Evolutionary conservation across 2,888 invertebrate genomes (phyloP), one percentile per base, ranked within the genome.

Genomic region (Synergus japonicus): DNA sequence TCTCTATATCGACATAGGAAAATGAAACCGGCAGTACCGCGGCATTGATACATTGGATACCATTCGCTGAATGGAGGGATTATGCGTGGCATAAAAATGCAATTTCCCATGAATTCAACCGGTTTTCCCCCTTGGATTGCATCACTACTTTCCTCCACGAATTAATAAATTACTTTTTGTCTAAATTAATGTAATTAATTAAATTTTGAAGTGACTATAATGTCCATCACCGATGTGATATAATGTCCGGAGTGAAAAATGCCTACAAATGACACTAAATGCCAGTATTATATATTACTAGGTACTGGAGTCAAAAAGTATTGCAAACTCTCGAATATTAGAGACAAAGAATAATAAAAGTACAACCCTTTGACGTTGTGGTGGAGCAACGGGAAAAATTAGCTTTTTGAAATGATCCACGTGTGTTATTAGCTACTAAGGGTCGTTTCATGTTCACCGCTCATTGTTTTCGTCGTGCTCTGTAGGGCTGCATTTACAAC

Each of bases 51-150:
- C 90, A 91, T 91, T 89, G 86, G 83, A 85, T 84, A 85, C 89
- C 89, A 89, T 91, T 90, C 86, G 83, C 77, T 87, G 86, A 90
- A 92, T 92, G 89, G 90, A 83, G 79, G 88, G 88, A 92, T 92
- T 92, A 92, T 92, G 90, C 91, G 87, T 83, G 86, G 91, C 88
- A 92, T 92, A 92, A 91, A 91, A 90, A 90, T 88, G 89, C 90
- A 89, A 91, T 92, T 91, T 90, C 86, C 83, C 83, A 82, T 85
- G 84, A 88, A 87, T 88, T 79, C 66, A 79, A 60, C 13, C 82
- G 76, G 79, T 79, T 79, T 65, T 78, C 77, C 84, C 84, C 84
- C 60, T 82, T 82, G 79, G 85, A 84, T 82, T 15, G 15, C 65
- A 58, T 7, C n/a, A 58, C n/a, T 58, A 0, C n/a, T 58, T 58